A percentile compares a stretch with the other conserved stretches of the same genome.
These are phyloP conservation scores for Catocala sponsa DNA, from an alignment of 2,888 invertebrate genomes.

Conservation along the genomic window DNA sequence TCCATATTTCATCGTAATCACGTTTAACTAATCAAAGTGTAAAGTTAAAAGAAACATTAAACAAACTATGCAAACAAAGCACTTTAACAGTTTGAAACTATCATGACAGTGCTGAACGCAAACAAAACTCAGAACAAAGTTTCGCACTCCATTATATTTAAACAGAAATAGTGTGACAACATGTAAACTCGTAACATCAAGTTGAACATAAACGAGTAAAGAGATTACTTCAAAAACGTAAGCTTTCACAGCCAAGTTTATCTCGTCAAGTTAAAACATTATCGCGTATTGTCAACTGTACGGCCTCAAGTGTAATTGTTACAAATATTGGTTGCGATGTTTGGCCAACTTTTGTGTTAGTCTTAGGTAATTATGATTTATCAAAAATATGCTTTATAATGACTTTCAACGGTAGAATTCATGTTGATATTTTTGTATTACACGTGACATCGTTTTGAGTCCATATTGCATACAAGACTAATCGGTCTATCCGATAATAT, in stretches of 20 bases:
- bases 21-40: no score
- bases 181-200: slow-evolving; percentile 43
- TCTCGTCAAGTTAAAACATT: slow-evolving; percentile 53
- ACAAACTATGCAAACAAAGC: slow-evolving; percentile 3
- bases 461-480: no score
- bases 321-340: slow-evolving; percentile 29
- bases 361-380: neutral
- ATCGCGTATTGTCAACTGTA: slow-evolving; percentile 47
- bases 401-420: no score
- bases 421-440: no score
- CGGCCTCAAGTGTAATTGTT: slow-evolving; percentile 32
- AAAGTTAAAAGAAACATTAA: slow-evolving; percentile 8
- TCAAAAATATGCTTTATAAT: no score
- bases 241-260: slow-evolving; percentile 41
- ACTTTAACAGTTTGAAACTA: slow-evolving; percentile 32
- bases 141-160: slow-evolving; percentile 38
- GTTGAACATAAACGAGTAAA: slow-evolving; percentile 40
- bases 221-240: slow-evolving; percentile 55
- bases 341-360: slow-evolving; percentile 20
- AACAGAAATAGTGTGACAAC: slow-evolving; percentile 51
- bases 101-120: slow-evolving; percentile 23
- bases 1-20: no score
- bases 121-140: slow-evolving; percentile 42
- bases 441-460: no score
- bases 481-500: no score